phyloP scores from a whole-genome alignment of 2,113 vertebrate genomes.

The Elaphurus davidianus region DNA sequence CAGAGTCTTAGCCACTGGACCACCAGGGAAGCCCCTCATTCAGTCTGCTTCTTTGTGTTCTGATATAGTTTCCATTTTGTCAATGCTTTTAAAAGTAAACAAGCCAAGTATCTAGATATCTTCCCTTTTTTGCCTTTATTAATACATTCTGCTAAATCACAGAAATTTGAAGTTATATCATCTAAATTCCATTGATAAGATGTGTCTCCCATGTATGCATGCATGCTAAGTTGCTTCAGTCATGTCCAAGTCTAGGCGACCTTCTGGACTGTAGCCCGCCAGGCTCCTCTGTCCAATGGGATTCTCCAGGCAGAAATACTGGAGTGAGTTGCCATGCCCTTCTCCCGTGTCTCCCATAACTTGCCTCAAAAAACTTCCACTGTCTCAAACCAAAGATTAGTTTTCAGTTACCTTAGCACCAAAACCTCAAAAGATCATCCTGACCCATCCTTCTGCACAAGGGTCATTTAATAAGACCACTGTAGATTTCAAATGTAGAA shows the following conservation, averaged over 20 bases:
- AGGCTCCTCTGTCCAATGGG: neutral
- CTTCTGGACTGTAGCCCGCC: fast-evolving
- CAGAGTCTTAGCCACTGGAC: neutral
- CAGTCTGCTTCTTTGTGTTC: neutral
- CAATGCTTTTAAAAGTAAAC: neutral
- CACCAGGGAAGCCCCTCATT: neutral
- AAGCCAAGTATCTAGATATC: neutral
- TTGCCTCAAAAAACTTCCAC: neutral
- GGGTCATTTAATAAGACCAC: neutral
- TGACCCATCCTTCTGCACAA: neutral
- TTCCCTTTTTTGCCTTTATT: neutral
- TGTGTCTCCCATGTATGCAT: neutral
- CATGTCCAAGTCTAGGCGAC: fast-evolving
- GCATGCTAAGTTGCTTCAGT: neutral
- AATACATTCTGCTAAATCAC: neutral
- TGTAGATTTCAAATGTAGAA: neutral
- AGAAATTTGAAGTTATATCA: neutral
- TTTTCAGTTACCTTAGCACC: neutral
- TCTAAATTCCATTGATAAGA: neutral
- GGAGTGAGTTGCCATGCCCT: neutral
- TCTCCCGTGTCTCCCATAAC: neutral
- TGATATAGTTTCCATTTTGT: neutral
- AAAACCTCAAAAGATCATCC: neutral
- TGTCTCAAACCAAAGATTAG: neutral
- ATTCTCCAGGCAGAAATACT: neutral